phyloP scores from a whole-genome alignment of 2,113 vertebrate genomes.

The Vulpes ferrilata region DNA sequence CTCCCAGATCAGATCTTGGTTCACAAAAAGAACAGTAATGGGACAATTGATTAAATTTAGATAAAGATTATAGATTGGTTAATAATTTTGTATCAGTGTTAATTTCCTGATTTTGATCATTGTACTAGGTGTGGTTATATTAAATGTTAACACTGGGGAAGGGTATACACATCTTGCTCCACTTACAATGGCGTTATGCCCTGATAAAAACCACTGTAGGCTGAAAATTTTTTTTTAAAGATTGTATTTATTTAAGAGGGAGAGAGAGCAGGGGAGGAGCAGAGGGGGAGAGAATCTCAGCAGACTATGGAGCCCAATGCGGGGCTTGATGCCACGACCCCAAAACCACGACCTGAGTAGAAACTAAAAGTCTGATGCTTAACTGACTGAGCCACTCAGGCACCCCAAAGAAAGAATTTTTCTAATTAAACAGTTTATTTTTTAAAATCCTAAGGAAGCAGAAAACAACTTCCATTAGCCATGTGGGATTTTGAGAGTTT shows the following conservation, averaged over 20 bases:
- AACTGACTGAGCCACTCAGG: not conserved
- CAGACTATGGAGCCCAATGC: not conserved
- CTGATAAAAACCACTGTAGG: not conserved
- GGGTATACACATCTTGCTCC: not conserved
- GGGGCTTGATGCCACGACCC: not conserved
- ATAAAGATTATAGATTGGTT: not conserved
- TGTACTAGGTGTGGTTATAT: not conserved
- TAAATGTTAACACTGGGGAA: not conserved
- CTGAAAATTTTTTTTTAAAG: not conserved
- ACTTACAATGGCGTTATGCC: not conserved
- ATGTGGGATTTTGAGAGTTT: not conserved
- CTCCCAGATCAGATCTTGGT: not conserved
- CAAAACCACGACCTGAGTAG: not conserved
- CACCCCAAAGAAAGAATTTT: not conserved
- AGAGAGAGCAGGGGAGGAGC: not conserved
- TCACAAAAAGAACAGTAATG: not conserved
- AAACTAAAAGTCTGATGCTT: not conserved
- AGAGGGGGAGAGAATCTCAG: not conserved
- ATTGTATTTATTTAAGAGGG: not conserved
- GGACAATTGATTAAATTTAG: not conserved
- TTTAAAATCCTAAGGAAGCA: slow-evolving; percentile 53
- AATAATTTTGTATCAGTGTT: not conserved
- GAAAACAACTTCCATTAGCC: slow-evolving; percentile 50
- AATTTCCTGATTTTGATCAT: slow-evolving; percentile 43
- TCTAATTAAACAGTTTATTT: slow-evolving; percentile 66